These are phyloP conservation scores for Eurytemora carolleeae DNA, from an alignment of 1,140 invertebrate species.

Conservation along the genomic window DNA sequence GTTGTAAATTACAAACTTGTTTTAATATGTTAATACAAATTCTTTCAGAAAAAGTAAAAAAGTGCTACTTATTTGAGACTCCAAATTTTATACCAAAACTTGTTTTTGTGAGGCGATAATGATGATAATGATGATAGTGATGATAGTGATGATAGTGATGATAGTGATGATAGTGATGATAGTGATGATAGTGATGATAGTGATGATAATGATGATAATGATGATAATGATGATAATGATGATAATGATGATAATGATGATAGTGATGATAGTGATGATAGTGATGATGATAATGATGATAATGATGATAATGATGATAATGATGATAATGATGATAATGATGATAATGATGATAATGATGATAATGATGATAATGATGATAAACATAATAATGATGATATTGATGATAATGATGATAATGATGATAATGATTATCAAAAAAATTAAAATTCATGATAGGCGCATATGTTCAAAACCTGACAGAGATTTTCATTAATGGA, in stretches of 20 bases:
- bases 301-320: slow-evolving; percentile 71
- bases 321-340: slow-evolving; percentile 48
- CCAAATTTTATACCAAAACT: too few species aligned
- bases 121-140: too few species aligned
- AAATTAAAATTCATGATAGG: neutral
- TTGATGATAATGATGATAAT: neutral
- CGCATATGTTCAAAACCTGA: slow-evolving; percentile 1
- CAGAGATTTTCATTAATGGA: too few species aligned
- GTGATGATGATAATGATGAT: slow-evolving; percentile 91
- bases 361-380: neutral
- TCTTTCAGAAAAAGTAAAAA: neutral
- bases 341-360: too few species aligned
- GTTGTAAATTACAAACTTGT: neutral
- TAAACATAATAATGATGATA: too few species aligned
- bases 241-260: slow-evolving; percentile 67
- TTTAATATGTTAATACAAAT: neutral
- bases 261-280: slow-evolving; percentile 67
- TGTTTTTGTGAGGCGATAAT: too few species aligned
- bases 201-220: slow-evolving; percentile 57
- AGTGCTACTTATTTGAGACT: too few species aligned
- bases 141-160: too few species aligned
- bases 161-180: slow-evolving; percentile 51
- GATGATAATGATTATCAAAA: slow-evolving; percentile 1
- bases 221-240: slow-evolving; percentile 76
- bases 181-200: slow-evolving; percentile 49